phyloP scores from a whole-genome alignment of 2,113 vertebrate genomes.

The Plecotus auritus region DNA sequence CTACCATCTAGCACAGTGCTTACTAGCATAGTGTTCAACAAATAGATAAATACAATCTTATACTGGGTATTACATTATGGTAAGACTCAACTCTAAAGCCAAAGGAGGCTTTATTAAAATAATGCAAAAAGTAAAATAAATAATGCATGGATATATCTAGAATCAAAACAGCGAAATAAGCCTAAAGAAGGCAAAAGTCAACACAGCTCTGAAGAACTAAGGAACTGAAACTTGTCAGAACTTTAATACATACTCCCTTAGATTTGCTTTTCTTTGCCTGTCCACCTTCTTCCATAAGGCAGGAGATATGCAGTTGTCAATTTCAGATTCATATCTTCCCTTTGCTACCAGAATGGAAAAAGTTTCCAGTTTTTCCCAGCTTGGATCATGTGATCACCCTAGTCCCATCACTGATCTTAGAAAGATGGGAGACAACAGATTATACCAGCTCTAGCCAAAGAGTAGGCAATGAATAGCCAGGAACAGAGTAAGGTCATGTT shows the following conservation, averaged over 20 bases:
- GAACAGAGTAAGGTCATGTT: neutral
- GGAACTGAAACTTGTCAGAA: neutral
- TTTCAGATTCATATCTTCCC: neutral
- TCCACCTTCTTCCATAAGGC: neutral
- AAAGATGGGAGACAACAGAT: neutral
- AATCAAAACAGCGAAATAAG: neutral
- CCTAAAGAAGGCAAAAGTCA: neutral
- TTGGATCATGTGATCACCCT: neutral
- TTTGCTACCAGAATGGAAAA: neutral
- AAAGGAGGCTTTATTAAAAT: neutral
- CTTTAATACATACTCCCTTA: neutral
- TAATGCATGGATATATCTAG: neutral
- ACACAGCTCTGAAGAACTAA: neutral
- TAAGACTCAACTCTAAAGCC: neutral
- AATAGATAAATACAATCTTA: neutral
- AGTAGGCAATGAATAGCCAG: neutral
- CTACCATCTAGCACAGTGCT: neutral
- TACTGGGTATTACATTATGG: neutral
- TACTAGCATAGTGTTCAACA: neutral
- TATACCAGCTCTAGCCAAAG: neutral
- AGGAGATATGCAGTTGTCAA: neutral
- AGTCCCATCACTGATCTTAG: neutral
- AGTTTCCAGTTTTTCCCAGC: neutral
- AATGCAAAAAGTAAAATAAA: neutral
- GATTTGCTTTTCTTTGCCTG: neutral